A percentile compares a stretch with the other conserved stretches of the same genome.
These are phyloP conservation scores for Cygnus olor DNA, from an alignment of 2,797 vertebrate genomes.

Conservation along the genomic window DNA sequence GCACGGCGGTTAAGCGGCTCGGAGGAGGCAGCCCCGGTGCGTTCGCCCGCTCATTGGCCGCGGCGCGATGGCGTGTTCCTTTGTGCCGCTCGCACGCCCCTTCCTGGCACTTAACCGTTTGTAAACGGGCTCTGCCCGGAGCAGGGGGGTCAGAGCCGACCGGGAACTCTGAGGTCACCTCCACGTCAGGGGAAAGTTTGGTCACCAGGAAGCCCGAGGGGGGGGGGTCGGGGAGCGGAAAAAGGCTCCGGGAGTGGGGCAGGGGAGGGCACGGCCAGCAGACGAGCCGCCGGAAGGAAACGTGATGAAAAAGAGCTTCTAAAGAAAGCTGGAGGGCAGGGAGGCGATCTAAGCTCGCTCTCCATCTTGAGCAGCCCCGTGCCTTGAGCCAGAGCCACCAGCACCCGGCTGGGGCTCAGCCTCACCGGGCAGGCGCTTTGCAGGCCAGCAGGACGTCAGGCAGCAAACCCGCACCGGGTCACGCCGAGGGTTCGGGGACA, in stretches of 20 bases:
- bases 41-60: slow-evolving; percentile 73
- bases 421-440: neutral
- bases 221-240: rapidly evolving
- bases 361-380: rapidly evolving
- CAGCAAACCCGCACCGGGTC: rapidly evolving
- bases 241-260: neutral
- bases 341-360: neutral
- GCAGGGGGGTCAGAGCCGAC: neutral
- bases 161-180: neutral
- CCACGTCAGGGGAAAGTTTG: neutral
- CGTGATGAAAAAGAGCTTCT: rapidly evolving
- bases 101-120: rapidly evolving
- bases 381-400: neutral
- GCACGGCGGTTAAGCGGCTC: neutral
- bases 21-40: neutral
- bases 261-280: rapidly evolving
- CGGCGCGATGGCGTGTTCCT: slow-evolving; percentile 76
- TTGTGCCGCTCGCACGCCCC: slow-evolving; percentile 41
- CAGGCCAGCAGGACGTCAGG: neutral
- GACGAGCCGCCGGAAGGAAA: neutral
- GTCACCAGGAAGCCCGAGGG: rapidly evolving
- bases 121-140: neutral
- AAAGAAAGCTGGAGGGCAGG: neutral
- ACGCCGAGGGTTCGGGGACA: neutral
- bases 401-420: neutral